phyloP scores from a whole-genome alignment of 2,797 vertebrate species.

The Dromococcyx pavoninus region DNA sequence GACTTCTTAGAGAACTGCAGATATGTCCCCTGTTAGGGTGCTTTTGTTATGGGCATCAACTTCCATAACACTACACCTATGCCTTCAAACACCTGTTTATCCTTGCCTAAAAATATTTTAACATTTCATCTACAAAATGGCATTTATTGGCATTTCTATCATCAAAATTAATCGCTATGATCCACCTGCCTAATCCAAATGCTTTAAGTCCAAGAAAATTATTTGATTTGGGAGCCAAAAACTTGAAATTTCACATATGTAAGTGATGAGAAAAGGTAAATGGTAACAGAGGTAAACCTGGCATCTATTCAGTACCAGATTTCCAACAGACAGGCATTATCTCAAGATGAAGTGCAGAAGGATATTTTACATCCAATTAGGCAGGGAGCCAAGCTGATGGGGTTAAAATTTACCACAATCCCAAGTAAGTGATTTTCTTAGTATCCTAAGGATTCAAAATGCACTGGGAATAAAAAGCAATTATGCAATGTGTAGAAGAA shows the following conservation, averaged over 20 bases:
- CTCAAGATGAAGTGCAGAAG: neutral
- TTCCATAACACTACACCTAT: neutral
- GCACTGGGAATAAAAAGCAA: conserved; percentile 71
- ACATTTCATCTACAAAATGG: neutral
- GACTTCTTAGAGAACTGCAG: neutral
- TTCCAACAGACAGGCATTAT: neutral
- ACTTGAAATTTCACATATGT: neutral
- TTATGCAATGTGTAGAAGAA: conserved; percentile 75
- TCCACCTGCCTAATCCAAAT: neutral
- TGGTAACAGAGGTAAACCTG: neutral
- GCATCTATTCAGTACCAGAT: neutral
- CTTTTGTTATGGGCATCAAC: neutral
- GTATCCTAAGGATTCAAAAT: conserved; percentile 74
- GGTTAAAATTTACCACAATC: conserved; percentile 76
- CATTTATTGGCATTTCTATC: neutral
- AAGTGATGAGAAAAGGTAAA: neutral
- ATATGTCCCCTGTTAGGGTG: neutral
- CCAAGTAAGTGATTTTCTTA: conserved; percentile 75
- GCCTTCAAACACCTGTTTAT: neutral
- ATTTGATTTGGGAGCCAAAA: neutral
- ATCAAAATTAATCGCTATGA: neutral
- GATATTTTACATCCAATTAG: conserved; percentile 69
- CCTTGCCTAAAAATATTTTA: neutral
- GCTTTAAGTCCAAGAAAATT: neutral
- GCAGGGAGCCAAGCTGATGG: conserved; percentile 59